Conservation (phyloP, 2,888 invertebrate genomes). For the Cataglyphis cursor region DNA sequence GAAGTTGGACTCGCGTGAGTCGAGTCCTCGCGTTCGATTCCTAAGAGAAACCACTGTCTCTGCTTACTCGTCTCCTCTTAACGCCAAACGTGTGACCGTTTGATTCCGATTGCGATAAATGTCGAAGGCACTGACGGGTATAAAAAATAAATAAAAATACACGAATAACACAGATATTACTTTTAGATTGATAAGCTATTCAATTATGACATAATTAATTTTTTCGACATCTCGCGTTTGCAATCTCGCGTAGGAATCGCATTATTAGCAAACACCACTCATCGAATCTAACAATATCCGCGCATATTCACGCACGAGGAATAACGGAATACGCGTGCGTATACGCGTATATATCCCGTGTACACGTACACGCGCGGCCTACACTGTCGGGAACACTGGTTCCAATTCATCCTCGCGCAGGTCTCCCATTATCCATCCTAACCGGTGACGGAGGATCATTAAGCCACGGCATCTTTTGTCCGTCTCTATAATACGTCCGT, state of each 20-base stretch:
- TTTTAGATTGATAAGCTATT: constrained; percentile 1
- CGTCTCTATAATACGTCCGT: constrained; percentile 55
- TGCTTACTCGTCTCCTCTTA: constrained; percentile 21
- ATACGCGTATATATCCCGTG: not conserved
- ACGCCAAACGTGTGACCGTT: constrained; percentile 1
- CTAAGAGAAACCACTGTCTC: constrained; percentile 48
- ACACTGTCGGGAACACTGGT: constrained; percentile 70
- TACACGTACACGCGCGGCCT: constrained; percentile 54
- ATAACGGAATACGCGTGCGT: constrained; percentile 39
- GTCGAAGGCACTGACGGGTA: not conserved
- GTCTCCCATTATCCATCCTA: constrained; percentile 74
- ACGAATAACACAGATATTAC: not conserved
- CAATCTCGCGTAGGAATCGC: constrained; percentile 36
- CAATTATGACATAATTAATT: constrained; percentile 5
- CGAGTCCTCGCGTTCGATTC: constrained; percentile 48
- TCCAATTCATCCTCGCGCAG: constrained; percentile 75
- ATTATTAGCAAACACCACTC: constrained; percentile 29
- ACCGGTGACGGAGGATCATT: constrained; percentile 75
- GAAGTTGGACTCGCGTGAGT: constrained; percentile 72
- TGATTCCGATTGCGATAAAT: constrained; percentile 2
- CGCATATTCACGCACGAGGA: constrained; percentile 32
- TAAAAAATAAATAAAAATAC: not conserved
- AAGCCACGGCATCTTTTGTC: constrained; percentile 74
- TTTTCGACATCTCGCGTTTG: not conserved
- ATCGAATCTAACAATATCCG: constrained; percentile 41